Evolutionary conservation across 1,140 invertebrate genomes (phyloP).

Genomic region (Magallana angulata): DNA sequence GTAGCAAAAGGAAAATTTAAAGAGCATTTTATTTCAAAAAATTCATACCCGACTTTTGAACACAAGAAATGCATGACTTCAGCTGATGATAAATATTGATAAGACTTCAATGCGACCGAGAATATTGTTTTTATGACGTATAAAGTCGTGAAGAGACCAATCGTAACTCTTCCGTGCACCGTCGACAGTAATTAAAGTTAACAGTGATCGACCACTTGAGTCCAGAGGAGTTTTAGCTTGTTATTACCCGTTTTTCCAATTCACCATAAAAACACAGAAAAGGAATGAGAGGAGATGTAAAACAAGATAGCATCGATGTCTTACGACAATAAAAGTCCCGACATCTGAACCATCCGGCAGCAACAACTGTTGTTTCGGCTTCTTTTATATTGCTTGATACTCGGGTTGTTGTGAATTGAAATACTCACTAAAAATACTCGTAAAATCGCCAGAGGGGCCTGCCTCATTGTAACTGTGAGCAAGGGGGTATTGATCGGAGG

Average conservation of each 20-base stretch:
- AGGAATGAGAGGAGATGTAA: constrained; percentile 33
- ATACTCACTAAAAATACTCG: constrained; percentile 45
- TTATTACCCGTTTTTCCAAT: constrained; percentile 23
- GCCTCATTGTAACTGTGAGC: constrained; percentile 36
- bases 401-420: constrained; percentile 40
- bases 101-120: background rate
- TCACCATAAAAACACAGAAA: constrained; percentile 26
- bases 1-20: constrained; percentile 2
- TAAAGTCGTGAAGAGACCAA: background rate
- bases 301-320: constrained; percentile 24
- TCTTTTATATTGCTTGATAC: constrained; percentile 17
- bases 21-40: constrained; percentile 25
- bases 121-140: constrained; percentile 30
- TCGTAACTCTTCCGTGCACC: background rate
- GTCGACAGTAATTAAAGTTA: constrained; percentile 27
- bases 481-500: constrained; percentile 6
- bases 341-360: constrained; percentile 12
- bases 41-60: constrained; percentile 5
- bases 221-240: background rate
- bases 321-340: constrained; percentile 30
- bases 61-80: background rate
- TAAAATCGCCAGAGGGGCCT: constrained; percentile 31
- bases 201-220: constrained; percentile 14
- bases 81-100: background rate
- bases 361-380: constrained; percentile 14